Base-by-base conservation (phyloP, 2,113 vertebrate species). In the Phalacrocorax brasilianus region DNA sequence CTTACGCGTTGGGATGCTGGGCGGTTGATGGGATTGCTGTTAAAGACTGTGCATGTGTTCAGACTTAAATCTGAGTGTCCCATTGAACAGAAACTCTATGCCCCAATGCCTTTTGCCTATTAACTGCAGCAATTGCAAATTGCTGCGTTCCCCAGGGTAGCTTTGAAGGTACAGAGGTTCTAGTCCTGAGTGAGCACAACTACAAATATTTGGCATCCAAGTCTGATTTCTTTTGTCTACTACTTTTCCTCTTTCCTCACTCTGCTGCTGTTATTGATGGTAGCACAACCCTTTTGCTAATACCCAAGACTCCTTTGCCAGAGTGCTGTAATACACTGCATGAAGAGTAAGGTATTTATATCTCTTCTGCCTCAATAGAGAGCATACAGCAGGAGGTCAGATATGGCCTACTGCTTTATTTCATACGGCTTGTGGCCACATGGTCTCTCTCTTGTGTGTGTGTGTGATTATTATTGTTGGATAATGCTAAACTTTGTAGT, bases 401-500 rank as follows among this genome's bases (percentile, higher is more conserved):
- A 50, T 47, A 23, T 0, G 38, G 73, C 49, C 93, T 74, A 12
- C 76, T 91, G 93, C 76, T 95, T 87, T 84, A 89, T 78, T 96
- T 90, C 56, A 22, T 52, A 38, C 2, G 65, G 86, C 65, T 92
- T 65, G 73, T 91, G 84, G 65, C 79, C 84, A 87, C 84, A 47
- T 40, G 77, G 63, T 75, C 88, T 87, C 59, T 76, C 79, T 86
- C 73, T 85, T 90, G 7, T 67, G 33, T 63, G 49, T 52, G 32
- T 49, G 42, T 62, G 33, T 73, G 80, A 89, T 94, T 95, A 53
- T 94, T 95, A 78, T 89, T 95, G 56, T 86, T 95, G 94, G 95
- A 87, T 91, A 91, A 75, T 47, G n/a, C 52, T 85, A 84, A 78
- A 56, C 52, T 38, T 67, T 78, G 52, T 67, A 91, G 76, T 78